Base-by-base conservation (phyloP, 2,113 vertebrate species). In the Ardeotis arabs region DNA sequence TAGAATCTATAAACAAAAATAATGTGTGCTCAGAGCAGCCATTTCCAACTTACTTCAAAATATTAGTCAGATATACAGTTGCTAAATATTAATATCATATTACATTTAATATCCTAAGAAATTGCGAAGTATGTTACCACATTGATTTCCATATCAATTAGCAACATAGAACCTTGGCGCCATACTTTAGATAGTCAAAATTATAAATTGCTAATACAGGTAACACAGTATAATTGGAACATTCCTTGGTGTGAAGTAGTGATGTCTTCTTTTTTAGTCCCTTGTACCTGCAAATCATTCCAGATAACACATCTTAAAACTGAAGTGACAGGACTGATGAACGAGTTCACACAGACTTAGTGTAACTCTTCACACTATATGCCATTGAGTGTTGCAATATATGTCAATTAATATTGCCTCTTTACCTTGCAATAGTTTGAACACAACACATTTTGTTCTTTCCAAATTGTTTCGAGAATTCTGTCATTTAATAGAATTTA, bases 361-460 rank as follows among this genome's bases (percentile, higher is more conserved):
- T 97, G 97, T 96, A 97, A 97, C 95, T 98, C 97, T 98, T 98
- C 98, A 98, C 98, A 98, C 98, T 97, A 96, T 89, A 80, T 97
- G 97, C 97, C 96, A 97, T 88, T 95, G 95, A 97, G 98, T 98
- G 95, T 96, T 97, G 86, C 95, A 97, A 98, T 98, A 98, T 98
- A 98, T 98, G 95, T 98, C 98, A 98, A 98, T 98, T 98, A 98
- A 97, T 98, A 98, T 97, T 96, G 95, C 81, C 97, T 96, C 95
- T 96, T 98, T 98, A 97, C 92, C 95, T 97, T 98, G 95, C 93
- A 96, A 97, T 95, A 89, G 37, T 94, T 98, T 97, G 97, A 98
- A 97, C 89, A 97, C 81, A 98, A 97, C 89, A 97, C 78, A 97
- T 97, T 98, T 98, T 81, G 68, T 90, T 93, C 91, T 62, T 83